Evolutionary conservation across 2,888 invertebrate genomes (phyloP), one percentile per base, ranked within the genome.

Genomic region (Melanostoma mellinum): DNA sequence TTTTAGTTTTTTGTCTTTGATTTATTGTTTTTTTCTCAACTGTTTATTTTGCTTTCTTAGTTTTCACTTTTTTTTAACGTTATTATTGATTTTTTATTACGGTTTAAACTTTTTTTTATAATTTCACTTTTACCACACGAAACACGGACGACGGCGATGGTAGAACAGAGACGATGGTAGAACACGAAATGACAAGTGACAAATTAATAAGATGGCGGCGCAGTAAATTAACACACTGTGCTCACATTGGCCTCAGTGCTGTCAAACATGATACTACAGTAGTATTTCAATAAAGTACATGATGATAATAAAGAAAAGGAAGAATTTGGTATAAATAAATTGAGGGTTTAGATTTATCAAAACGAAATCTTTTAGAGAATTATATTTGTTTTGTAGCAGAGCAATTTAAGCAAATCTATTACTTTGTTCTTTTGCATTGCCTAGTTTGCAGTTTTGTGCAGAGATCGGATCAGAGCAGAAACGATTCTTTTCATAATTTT

Each of bases 401-500:
- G 30, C 46, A 46, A 20, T 20, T 20, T 20, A 20, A 20, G 20
- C 46, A 10, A 46, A 46, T 46, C n/a, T 20, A 46, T 46, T 46
- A 46, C 4, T 46, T 46, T 46, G 20, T 46, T 46, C 46, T 46
- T 3, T 1, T 20, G 20, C 20, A 10, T 46, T 46, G 46, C 46
- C 46, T 46, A 46, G 46, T 46, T 9, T 20, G 46, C 46, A 20
- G 46, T 20, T 46, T 46, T 20, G 46, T 9, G 46, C 46, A 46
- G 0, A 46, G 20, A 46, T 46, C 6, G 46, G 46, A 20, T 46
- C 46, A 46, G 46, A 46, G 20, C 46, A 46, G 46, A 46, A 46
- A 46, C 46, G 46, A 46, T 46, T 46, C 46, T 46, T 46, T 46
- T 46, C 46, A 46, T 46, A 20, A 46, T 46, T 46, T 46, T 46